Evolutionary conservation across 2,888 invertebrate genomes (phyloP).

Genomic region (Eilema caniola): DNA sequence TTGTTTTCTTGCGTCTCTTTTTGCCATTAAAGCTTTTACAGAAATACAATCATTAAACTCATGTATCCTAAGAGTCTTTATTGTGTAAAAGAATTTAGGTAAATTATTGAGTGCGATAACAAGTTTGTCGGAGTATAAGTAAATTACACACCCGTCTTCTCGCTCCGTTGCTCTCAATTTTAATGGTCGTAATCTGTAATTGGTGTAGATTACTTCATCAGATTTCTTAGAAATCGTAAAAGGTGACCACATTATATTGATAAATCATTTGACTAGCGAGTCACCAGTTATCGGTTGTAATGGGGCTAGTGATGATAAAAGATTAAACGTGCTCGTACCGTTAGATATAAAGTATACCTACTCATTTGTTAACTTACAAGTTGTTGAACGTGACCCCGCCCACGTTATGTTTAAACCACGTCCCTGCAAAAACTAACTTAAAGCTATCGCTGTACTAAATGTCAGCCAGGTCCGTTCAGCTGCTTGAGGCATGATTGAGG

Average conservation of each 20-base stretch:
- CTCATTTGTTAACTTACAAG: neutral
- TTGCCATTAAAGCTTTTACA: conserved; percentile 22
- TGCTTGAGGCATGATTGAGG: no score
- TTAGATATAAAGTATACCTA: neutral
- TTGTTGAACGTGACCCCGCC: no score
- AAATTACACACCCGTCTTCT: conserved; percentile 21
- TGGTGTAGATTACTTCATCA: conserved; percentile 22
- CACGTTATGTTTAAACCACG: no score
- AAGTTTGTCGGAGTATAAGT: conserved; percentile 12
- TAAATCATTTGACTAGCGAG: neutral
- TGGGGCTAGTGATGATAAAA: neutral
- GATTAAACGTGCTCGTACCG: neutral
- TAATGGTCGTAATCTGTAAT: conserved; percentile 17
- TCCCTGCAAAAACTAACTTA: no score
- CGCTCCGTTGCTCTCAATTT: conserved; percentile 16
- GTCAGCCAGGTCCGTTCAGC: no score
- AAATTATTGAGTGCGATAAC: conserved; percentile 21
- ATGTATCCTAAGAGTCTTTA: conserved; percentile 20
- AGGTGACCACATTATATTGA: neutral
- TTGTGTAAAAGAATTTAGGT: conserved; percentile 15
- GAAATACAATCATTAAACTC: conserved; percentile 24
- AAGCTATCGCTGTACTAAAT: no score
- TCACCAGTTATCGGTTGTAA: neutral
- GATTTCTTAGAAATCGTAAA: conserved; percentile 14
- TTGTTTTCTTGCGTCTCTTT: conserved; percentile 27